Conservation (phyloP, 1,140 invertebrate species). For the Vollenhovia emeryi region DNA sequence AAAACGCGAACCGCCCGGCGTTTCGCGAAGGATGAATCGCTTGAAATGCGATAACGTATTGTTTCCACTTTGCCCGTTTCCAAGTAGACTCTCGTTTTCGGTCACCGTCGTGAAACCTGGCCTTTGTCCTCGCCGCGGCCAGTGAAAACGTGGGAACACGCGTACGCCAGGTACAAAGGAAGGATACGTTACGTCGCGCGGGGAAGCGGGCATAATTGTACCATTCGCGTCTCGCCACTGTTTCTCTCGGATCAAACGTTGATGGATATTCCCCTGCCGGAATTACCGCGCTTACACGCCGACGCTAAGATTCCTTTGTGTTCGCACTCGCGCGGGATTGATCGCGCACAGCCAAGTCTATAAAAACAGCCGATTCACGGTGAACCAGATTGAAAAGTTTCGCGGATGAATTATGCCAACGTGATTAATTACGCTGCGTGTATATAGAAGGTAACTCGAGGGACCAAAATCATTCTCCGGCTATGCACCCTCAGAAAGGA, state of each 20-base stretch:
- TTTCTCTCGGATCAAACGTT: conserved; percentile 15
- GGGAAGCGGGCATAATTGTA: conserved; percentile 45
- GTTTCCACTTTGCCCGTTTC: conserved; percentile 29
- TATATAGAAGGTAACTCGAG: not conserved
- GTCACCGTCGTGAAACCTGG: conserved; percentile 62
- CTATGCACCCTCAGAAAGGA: too few relatives aligned
- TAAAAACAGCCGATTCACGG: not conserved
- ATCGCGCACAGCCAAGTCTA: not conserved
- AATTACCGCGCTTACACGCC: not conserved
- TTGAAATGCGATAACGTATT: conserved; percentile 48
- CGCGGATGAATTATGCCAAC: not conserved
- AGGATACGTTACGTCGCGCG: conserved; percentile 47
- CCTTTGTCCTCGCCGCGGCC: conserved; percentile 57
- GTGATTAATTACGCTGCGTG: not conserved
- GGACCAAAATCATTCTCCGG: too few relatives aligned
- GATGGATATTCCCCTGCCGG: conserved; percentile 10
- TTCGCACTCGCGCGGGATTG: not conserved
- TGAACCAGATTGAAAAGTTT: not conserved
- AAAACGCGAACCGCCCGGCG: not conserved
- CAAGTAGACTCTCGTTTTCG: conserved; percentile 69
- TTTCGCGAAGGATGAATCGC: conserved; percentile 20
- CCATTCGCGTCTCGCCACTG: conserved; percentile 42
- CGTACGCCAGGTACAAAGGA: conserved; percentile 37
- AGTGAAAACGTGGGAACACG: conserved; percentile 71
- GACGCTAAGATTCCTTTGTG: not conserved